These are phyloP conservation scores for Phrynocephalus vlangalii DNA, from an alignment of 2,797 vertebrate species.

Conservation along the genomic window DNA sequence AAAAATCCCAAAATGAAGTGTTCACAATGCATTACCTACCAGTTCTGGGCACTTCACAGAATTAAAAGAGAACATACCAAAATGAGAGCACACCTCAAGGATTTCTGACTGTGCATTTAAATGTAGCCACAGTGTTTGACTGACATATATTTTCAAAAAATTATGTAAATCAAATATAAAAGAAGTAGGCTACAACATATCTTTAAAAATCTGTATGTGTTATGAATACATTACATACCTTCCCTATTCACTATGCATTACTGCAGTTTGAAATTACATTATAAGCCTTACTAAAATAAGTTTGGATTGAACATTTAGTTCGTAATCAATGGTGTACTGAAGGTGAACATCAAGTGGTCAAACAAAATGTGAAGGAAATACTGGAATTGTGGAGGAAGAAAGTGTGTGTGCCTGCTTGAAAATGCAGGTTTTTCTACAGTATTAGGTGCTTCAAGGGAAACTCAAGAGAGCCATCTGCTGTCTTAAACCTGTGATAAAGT, in stretches of 20 bases:
- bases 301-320: neutral
- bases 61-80: neutral
- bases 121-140: neutral
- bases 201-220: neutral
- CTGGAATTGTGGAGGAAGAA: constrained; percentile 3
- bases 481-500: constrained; percentile 87
- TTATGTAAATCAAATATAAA: neutral
- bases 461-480: constrained; percentile 99
- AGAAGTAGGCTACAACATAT: neutral
- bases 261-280: neutral
- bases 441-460: constrained; percentile 81
- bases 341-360: neutral
- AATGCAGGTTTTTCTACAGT: constrained; percentile 73
- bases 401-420: constrained; percentile 44
- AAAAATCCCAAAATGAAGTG: too few species aligned
- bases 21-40: neutral
- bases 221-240: neutral
- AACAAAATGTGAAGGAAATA: constrained; percentile 26
- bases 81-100: constrained; percentile 10
- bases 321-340: neutral
- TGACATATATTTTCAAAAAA: neutral
- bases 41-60: neutral
- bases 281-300: constrained; percentile 24
- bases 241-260: constrained; percentile 22
- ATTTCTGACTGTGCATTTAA: neutral